Conservation (phyloP, 1,140 invertebrate genomes). For the Elysia chlorotica region DNA sequence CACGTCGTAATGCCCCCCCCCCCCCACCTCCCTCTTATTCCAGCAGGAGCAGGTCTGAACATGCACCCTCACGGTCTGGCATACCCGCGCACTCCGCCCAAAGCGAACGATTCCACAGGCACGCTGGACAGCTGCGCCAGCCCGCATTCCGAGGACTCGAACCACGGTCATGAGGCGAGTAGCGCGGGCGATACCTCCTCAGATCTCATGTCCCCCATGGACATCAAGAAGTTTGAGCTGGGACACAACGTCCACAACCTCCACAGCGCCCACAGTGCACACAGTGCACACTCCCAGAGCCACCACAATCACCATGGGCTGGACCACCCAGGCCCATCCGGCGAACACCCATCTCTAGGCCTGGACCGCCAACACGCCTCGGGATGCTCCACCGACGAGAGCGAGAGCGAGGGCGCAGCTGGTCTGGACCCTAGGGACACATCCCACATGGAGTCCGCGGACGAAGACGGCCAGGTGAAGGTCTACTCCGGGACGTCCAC, state of each 20-base stretch:
- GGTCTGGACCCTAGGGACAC: neutral
- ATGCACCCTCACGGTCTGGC: neutral
- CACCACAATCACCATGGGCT: no score
- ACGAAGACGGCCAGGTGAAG: constrained; percentile 3
- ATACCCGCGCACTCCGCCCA: neutral
- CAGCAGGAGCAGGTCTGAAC: no score
- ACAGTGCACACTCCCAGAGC: no score
- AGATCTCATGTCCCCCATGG: no score
- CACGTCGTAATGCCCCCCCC: no score
- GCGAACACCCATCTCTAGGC: no score
- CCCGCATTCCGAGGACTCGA: constrained; percentile 16
- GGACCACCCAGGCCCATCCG: no score
- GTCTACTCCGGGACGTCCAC: constrained; percentile 49
- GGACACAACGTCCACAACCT: no score
- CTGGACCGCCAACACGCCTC: no score
- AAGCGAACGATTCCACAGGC: constrained; percentile 17
- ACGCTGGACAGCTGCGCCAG: constrained; percentile 10
- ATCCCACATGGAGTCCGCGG: constrained; percentile 1
- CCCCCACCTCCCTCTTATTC: no score
- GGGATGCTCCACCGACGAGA: no score
- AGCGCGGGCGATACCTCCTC: neutral
- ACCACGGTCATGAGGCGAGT: neutral
- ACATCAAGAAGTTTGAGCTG: constrained; percentile 4
- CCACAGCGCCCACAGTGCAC: no score
- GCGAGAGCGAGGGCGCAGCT: neutral